These are phyloP conservation scores for Gymnoscelis rufifasciata DNA, from an alignment of 2,888 invertebrate genomes.

Conservation along the genomic window DNA sequence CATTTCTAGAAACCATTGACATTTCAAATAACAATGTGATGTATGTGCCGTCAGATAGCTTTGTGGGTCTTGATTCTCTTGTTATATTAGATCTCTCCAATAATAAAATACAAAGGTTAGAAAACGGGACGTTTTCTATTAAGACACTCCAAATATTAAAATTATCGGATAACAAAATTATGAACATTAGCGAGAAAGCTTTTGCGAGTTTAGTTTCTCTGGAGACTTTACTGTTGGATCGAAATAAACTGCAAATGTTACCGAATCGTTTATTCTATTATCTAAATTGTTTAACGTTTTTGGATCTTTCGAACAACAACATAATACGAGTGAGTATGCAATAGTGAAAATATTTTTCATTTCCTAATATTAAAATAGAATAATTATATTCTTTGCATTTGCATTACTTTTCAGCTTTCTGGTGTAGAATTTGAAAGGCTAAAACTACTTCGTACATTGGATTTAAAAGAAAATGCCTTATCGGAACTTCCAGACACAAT, in stretches of 20 bases:
- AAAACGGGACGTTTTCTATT: slow-evolving; percentile 79
- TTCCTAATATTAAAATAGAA: no score
- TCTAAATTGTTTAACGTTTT: slow-evolving; percentile 67
- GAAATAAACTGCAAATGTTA: slow-evolving; percentile 74
- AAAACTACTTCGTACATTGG: slow-evolving; percentile 79
- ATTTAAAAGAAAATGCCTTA: slow-evolving; percentile 84
- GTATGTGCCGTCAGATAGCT: slow-evolving; percentile 78
- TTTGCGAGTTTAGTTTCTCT: slow-evolving; percentile 74
- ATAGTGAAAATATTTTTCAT: neutral
- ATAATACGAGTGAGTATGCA: slow-evolving; percentile 62
- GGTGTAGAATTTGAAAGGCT: slow-evolving; percentile 78
- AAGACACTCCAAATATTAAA: slow-evolving; percentile 80
- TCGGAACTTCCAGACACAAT: slow-evolving; percentile 73
- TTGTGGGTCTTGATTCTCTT: slow-evolving; percentile 77
- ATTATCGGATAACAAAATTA: slow-evolving; percentile 83
- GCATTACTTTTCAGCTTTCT: slow-evolving; percentile 75
- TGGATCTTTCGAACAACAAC: slow-evolving; percentile 79
- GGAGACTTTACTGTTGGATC: slow-evolving; percentile 75
- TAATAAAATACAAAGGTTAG: slow-evolving; percentile 81
- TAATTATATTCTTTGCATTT: no score
- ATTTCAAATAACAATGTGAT: slow-evolving; percentile 82
- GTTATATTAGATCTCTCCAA: slow-evolving; percentile 84
- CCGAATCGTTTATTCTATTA: slow-evolving; percentile 68
- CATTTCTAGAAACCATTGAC: slow-evolving; percentile 80
- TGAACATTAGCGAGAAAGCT: slow-evolving; percentile 76